Evolutionary conservation across 2,797 vertebrate species (phyloP).

Genomic region (Phrynocephalus vlangalii): DNA sequence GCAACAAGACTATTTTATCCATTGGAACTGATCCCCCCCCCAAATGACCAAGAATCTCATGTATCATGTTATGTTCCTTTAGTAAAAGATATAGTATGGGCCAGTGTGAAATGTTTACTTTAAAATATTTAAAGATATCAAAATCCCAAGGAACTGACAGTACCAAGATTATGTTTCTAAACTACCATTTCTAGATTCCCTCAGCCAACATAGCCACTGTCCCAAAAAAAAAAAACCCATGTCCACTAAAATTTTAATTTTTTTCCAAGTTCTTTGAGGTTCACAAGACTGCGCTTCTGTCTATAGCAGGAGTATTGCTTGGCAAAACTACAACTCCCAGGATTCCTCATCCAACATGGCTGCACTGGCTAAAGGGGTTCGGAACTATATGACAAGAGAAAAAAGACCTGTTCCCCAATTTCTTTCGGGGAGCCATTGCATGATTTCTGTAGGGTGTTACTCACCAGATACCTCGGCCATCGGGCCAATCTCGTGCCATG

Average conservation of each 20-base stretch:
- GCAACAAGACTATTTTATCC: not conserved
- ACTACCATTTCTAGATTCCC: too few species aligned
- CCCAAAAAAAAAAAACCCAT: too few species aligned
- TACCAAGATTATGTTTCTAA: not conserved
- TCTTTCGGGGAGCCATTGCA: not conserved
- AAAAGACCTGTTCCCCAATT: too few species aligned
- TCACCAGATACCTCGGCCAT: conserved; percentile 94
- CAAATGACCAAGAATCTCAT: not conserved
- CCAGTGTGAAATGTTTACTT: not conserved
- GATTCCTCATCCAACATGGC: too few species aligned
- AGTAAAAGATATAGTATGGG: not conserved
- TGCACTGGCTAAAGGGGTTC: too few species aligned
- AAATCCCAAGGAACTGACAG: not conserved
- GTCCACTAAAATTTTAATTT: too few species aligned
- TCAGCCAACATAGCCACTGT: too few species aligned
- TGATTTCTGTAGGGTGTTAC: conserved; percentile 43
- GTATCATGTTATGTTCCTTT: not conserved
- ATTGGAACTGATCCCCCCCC: not conserved
- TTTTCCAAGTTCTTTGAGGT: too few species aligned
- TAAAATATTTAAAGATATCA: not conserved
- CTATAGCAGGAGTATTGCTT: not conserved
- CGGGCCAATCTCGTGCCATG: conserved; percentile 96
- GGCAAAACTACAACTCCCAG: not conserved
- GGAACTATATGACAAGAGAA: too few species aligned
- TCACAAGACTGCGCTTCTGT: not conserved